Evolutionary conservation across 2,888 invertebrate genomes (phyloP).

Genomic region (Cryptops parisi): DNA sequence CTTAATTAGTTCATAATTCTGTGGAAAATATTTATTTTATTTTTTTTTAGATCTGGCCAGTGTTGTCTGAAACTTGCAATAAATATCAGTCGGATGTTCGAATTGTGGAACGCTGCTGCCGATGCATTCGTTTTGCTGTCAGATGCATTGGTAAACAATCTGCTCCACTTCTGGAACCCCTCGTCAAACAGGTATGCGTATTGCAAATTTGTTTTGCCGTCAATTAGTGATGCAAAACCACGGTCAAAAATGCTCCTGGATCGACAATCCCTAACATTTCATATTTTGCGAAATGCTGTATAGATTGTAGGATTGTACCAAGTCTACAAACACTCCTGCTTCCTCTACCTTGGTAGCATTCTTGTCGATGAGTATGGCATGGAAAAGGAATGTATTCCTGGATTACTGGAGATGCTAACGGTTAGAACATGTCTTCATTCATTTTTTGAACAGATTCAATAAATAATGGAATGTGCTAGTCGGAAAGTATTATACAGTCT

Average conservation of each 20-base stretch:
- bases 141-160: slow-evolving; percentile 69
- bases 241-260: neutral
- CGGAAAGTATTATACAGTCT: neutral
- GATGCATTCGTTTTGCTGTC: slow-evolving; percentile 74
- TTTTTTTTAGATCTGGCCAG: slow-evolving; percentile 61
- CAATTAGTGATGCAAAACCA: neutral
- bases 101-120: slow-evolving; percentile 82
- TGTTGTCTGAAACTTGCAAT: slow-evolving; percentile 58
- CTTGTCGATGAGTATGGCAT: slow-evolving; percentile 78
- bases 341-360: slow-evolving; percentile 73
- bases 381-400: slow-evolving; percentile 52
- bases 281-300: no score
- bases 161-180: slow-evolving; percentile 56
- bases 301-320: slow-evolving; percentile 57
- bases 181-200: slow-evolving; percentile 56
- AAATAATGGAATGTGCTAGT: neutral
- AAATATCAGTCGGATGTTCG: slow-evolving; percentile 68
- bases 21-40: no score
- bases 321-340: slow-evolving; percentile 70
- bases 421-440: neutral
- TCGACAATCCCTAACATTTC: neutral
- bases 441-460: neutral
- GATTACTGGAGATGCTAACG: slow-evolving; percentile 62
- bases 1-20: neutral
- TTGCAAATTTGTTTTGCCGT: no score